Percentiles rank a stretch among this genome's conserved stretches.
Conservation (phyloP, 2,797 vertebrate genomes). For the Spatula versicolor region DNA sequence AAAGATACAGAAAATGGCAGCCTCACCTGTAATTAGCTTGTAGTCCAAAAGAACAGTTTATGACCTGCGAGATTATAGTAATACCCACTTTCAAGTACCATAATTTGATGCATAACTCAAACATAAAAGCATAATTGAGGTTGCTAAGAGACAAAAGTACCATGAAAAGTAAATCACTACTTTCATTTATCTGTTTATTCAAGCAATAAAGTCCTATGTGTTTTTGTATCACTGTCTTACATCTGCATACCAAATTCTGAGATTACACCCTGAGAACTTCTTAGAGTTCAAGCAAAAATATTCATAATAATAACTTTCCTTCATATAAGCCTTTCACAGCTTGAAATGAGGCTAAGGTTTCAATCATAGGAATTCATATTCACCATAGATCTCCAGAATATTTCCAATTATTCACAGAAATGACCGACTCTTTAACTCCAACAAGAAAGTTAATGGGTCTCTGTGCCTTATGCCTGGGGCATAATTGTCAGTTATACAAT, state of each 20-base stretch:
- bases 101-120: slow-evolving; percentile 47
- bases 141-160: slow-evolving; percentile 47
- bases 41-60: slow-evolving; percentile 8
- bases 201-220: neutral
- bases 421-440: neutral
- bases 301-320: slow-evolving; percentile 31
- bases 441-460: neutral
- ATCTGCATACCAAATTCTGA: neutral
- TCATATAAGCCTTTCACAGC: slow-evolving; percentile 16
- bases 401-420: neutral
- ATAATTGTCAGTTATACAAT: neutral
- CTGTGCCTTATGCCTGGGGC: neutral
- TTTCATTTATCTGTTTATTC: slow-evolving; percentile 48
- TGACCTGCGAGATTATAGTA: slow-evolving; percentile 21
- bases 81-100: neutral
- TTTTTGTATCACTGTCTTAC: slow-evolving; percentile 3
- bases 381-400: neutral
- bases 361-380: neutral
- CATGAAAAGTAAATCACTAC: slow-evolving; percentile 37
- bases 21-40: neutral
- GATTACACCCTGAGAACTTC: slow-evolving; percentile 27
- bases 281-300: neutral
- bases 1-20: neutral
- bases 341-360: slow-evolving; percentile 1
- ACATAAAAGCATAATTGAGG: slow-evolving; percentile 15